These are phyloP conservation scores for Polypedilum pembai DNA, from an alignment of 1,140 invertebrate genomes.

Conservation along the genomic window DNA sequence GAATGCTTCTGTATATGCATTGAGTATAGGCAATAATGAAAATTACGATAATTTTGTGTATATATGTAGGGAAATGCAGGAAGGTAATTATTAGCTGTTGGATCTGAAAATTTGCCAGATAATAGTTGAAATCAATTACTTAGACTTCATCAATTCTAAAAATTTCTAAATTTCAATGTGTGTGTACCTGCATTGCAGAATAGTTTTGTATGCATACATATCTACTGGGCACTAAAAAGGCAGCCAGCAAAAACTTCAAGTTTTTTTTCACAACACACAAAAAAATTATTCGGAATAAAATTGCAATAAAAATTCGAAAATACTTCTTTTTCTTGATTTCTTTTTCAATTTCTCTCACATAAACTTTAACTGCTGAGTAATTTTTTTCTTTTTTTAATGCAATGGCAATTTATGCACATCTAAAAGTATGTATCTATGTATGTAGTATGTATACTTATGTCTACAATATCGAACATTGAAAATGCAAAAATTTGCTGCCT, in stretches of 20 bases:
- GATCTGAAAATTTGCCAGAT: too few relatives aligned
- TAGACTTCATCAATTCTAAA: too few relatives aligned
- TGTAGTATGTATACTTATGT: neutral
- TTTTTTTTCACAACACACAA: neutral
- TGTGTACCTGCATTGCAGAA: slow-evolving; percentile 10
- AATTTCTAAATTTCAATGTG: neutral
- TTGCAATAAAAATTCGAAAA: slow-evolving; percentile 15
- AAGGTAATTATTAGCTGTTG: too few relatives aligned
- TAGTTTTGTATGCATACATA: neutral
- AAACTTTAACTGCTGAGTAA: slow-evolving; percentile 7
- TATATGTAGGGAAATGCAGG: too few relatives aligned
- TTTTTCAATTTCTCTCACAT: slow-evolving; percentile 11
- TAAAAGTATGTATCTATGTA: slow-evolving; percentile 6
- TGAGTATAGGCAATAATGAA: neutral
- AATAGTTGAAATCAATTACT: too few relatives aligned
- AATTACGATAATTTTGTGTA: slow-evolving; percentile 2
- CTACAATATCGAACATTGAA: slow-evolving; percentile 15
- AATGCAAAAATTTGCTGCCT: slow-evolving; percentile 15
- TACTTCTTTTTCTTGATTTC: neutral
- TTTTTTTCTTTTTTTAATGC: neutral
- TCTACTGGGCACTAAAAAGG: slow-evolving; percentile 3
- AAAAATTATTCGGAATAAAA: neutral
- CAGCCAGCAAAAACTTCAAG: neutral
- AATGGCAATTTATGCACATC: slow-evolving; percentile 12
- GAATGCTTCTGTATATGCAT: neutral